phyloP scores from a whole-genome alignment of 2,888 invertebrate genomes.

The Limnephilus marmoratus region DNA sequence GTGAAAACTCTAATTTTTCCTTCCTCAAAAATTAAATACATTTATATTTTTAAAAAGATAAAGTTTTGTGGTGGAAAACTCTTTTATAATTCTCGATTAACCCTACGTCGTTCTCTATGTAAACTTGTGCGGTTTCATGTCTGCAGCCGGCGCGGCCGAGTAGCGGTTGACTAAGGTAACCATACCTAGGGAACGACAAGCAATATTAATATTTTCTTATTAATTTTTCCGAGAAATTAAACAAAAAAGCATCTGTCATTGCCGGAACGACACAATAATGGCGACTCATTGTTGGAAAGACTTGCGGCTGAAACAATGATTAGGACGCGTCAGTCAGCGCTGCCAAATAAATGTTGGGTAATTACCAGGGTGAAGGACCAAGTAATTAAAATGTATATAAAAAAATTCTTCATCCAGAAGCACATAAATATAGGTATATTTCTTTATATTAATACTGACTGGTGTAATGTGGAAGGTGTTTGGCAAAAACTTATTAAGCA shows the following conservation, averaged over 20 bases:
- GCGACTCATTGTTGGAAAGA: neutral
- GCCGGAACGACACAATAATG: neutral
- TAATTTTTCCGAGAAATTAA: neutral
- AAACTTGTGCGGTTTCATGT: neutral
- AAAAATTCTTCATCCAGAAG: neutral
- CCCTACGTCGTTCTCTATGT: neutral
- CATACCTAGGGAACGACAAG: neutral
- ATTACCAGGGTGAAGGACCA: neutral
- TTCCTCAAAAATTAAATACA: neutral
- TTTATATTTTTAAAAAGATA: neutral
- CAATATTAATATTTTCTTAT: neutral
- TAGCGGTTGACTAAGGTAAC: neutral
- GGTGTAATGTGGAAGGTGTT: neutral
- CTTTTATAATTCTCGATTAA: neutral
- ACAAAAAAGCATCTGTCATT: neutral
- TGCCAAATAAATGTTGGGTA: slow-evolving; percentile 2
- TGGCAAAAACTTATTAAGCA: neutral
- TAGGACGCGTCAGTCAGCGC: neutral
- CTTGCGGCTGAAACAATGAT: slow-evolving; percentile 2
- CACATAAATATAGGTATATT: neutral
- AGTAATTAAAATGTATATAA: neutral
- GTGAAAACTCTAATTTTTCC: no score
- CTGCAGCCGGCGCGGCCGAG: neutral
- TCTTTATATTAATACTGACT: neutral
- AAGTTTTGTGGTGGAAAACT: neutral